Percentiles rank a stretch among this genome's conserved stretches.
phyloP scores from a whole-genome alignment of 2,888 invertebrate genomes.

The Adela reaumurella region DNA sequence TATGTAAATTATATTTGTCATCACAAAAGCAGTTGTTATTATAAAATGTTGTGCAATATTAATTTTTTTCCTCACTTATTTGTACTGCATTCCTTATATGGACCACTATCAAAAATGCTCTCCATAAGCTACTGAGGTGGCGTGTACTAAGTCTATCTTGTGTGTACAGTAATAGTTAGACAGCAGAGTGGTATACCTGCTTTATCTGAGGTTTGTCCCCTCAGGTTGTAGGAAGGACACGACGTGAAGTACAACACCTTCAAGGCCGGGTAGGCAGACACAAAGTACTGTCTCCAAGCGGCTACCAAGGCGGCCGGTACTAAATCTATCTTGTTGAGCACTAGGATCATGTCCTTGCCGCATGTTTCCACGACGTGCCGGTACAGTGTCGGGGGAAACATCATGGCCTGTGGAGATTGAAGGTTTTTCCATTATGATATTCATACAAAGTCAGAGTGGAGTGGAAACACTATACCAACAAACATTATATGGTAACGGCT shows the following conservation, averaged over 20 bases:
- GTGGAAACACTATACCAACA: background rate
- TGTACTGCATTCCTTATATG: too few species aligned
- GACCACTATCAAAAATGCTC: too few species aligned
- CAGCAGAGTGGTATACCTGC: too few species aligned
- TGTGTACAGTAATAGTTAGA: too few species aligned
- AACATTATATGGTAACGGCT: too few species aligned
- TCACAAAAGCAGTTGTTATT: too few species aligned
- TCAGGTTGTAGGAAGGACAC: slow-evolving; percentile 69
- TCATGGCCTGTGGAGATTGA: slow-evolving; percentile 60
- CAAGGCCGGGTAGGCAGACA: slow-evolving; percentile 64
- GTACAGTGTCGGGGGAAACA: slow-evolving; percentile 90
- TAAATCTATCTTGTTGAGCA: slow-evolving; percentile 90
- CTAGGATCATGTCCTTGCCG: slow-evolving; percentile 80
- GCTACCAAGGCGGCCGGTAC: slow-evolving; percentile 76
- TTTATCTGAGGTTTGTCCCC: slow-evolving; percentile 53
- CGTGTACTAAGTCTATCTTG: too few species aligned
- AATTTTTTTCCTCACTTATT: too few species aligned
- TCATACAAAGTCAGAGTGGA: background rate
- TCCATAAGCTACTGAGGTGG: too few species aligned
- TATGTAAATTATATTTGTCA: too few species aligned
- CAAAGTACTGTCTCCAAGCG: slow-evolving; percentile 85
- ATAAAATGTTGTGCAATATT: too few species aligned
- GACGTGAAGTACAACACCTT: slow-evolving; percentile 82
- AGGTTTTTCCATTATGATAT: too few species aligned
- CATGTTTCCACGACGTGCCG: slow-evolving; percentile 69